phyloP scores from a whole-genome alignment of 2,888 invertebrate species.

The Syrista parreyssii region DNA sequence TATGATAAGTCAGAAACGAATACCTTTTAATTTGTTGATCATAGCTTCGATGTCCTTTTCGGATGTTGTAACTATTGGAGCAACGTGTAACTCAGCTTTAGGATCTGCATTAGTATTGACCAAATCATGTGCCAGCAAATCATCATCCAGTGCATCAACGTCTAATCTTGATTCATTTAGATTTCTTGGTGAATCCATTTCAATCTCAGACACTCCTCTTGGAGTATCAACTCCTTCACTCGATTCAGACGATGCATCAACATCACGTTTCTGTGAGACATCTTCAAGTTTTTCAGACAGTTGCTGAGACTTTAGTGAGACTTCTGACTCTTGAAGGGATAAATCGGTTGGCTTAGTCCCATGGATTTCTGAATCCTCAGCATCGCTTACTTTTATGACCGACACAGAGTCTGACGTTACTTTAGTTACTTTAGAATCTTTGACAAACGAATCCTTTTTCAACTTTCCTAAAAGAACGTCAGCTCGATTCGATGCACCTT shows the following conservation, averaged over 20 bases:
- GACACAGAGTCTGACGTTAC: not conserved
- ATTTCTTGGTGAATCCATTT: conserved; percentile 57
- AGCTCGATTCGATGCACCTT: not conserved
- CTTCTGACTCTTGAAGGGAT: not conserved
- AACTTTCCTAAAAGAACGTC: not conserved
- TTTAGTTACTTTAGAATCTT: not conserved
- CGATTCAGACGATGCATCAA: conserved; percentile 51
- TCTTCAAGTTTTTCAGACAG: conserved; percentile 13
- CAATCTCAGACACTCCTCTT: conserved; percentile 56
- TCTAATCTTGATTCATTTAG: conserved; percentile 51
- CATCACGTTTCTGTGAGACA: conserved; percentile 34
- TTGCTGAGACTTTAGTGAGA: conserved; percentile 7
- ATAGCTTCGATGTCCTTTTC: conserved; percentile 61
- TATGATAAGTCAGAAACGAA: not conserved
- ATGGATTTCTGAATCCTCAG: not conserved
- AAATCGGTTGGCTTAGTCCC: not conserved
- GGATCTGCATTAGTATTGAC: conserved; percentile 27
- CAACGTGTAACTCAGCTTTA: conserved; percentile 48
- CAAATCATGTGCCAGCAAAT: conserved; percentile 39
- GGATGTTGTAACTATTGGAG: conserved; percentile 45
- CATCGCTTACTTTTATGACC: not conserved
- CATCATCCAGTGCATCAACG: conserved; percentile 51
- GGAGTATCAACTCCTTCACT: conserved; percentile 58
- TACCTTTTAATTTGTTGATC: conserved; percentile 63
- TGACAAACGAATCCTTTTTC: not conserved